Conservation (phyloP, 2,797 vertebrate species). For the Megaceryle alcyon region DNA sequence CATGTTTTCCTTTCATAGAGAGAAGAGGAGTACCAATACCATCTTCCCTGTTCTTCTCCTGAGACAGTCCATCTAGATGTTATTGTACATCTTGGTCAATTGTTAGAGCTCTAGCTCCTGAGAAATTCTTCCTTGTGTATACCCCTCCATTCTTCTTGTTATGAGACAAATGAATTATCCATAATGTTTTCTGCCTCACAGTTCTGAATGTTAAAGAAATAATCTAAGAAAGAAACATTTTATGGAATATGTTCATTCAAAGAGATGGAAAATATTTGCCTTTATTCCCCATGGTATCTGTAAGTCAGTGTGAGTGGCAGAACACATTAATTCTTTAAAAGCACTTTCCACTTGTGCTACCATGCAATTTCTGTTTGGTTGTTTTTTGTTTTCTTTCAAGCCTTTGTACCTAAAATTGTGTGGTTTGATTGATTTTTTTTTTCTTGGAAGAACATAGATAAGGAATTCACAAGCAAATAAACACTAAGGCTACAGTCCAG, state of each 20-base stretch:
- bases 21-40: not conserved
- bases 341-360: not conserved
- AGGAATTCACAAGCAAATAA: slow-evolving; percentile 13
- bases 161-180: not conserved
- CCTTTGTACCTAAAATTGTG: not conserved
- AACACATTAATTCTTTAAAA: not conserved
- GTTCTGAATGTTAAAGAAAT: not conserved
- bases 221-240: not conserved
- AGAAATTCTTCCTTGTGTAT: not conserved
- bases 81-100: not conserved
- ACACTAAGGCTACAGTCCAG: not conserved
- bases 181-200: not conserved
- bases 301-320: not conserved
- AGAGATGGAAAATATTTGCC: not conserved
- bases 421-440: not conserved
- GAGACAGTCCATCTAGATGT: not conserved
- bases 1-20: slow-evolving; percentile 36
- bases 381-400: not conserved
- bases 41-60: not conserved
- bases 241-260: not conserved
- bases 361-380: not conserved
- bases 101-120: not conserved
- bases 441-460: slow-evolving; percentile 24
- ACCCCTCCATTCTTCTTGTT: not conserved
- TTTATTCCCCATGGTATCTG: not conserved